Conservation (phyloP, 2,797 vertebrate species). For the Mionectes olivaceus region DNA sequence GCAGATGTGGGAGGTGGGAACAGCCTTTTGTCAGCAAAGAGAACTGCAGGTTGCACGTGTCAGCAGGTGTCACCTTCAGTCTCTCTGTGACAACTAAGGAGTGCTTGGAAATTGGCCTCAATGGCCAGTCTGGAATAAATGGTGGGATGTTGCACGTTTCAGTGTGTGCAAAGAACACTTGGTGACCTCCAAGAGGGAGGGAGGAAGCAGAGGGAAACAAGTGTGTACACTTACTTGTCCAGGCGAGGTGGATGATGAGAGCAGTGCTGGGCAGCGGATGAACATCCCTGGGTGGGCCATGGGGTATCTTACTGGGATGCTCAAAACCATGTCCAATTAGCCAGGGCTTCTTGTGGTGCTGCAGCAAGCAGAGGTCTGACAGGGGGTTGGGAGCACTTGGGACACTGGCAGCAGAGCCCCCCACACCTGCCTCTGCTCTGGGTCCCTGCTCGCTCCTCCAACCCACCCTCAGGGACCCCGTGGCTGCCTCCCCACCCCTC, state of each 20-base stretch:
- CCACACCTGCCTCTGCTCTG: not conserved
- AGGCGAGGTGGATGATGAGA: not conserved
- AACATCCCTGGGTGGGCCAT: fast-evolving
- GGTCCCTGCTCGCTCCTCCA: not conserved
- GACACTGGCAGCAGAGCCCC: not conserved
- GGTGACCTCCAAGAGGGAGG: not conserved
- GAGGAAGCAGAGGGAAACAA: not conserved
- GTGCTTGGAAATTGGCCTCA: not conserved
- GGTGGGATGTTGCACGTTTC: not conserved
- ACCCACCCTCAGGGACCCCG: fast-evolving
- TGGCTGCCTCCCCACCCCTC: not conserved
- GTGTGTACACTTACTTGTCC: not conserved
- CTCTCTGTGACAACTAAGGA: not conserved
- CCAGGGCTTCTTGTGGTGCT: not conserved
- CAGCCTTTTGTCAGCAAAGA: not conserved
- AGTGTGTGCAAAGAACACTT: not conserved
- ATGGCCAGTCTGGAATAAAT: not conserved
- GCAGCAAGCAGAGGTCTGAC: not conserved
- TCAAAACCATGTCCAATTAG: not conserved
- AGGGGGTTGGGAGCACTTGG: not conserved
- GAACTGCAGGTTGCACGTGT: not conserved
- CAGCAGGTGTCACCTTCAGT: not conserved
- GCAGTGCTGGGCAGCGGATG: fast-evolving
- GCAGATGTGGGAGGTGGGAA: not conserved
- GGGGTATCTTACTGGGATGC: not conserved